Percentiles rank a stretch among this genome's conserved stretches.
phyloP scores from a whole-genome alignment of 23 tunicate genomes.

The Trididemnum miniatum region DNA sequence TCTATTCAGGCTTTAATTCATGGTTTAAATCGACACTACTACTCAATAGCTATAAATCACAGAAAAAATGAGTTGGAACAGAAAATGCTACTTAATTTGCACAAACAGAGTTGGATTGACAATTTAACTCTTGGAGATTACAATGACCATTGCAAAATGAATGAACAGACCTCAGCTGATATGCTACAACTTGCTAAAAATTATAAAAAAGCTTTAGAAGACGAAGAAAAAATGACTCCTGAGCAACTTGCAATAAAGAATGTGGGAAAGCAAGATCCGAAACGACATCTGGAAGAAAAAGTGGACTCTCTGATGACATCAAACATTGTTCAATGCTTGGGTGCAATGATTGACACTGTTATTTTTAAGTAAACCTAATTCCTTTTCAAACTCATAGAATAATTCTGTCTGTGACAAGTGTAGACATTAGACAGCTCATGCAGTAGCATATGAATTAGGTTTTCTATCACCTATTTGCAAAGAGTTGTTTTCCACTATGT shows the following conservation, averaged over 20 bases:
- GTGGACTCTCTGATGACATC: constrained; percentile 86
- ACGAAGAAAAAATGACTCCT: constrained; percentile 93
- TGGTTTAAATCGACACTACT: constrained; percentile 95
- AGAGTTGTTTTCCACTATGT: too few species aligned
- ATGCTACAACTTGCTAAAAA: constrained; percentile 91
- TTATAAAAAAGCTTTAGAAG: constrained; percentile 95
- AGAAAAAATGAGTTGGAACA: constrained; percentile 97
- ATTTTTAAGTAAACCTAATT: constrained; percentile 88
- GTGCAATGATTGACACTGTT: constrained; percentile 90
- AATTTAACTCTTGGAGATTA: constrained; percentile 81
- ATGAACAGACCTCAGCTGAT: constrained; percentile 69
- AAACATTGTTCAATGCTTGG: constrained; percentile 86
- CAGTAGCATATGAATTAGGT: too few species aligned
- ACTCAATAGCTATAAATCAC: constrained; percentile 94
- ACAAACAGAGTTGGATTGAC: constrained; percentile 96
- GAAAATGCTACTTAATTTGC: constrained; percentile 94
- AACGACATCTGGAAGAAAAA: constrained; percentile 95
- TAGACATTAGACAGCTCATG: too few species aligned
- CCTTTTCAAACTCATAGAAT: too few species aligned
- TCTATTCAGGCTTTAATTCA: constrained; percentile 98
- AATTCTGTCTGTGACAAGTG: too few species aligned
- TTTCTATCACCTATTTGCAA: too few species aligned
- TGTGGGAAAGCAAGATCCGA: constrained; percentile 97
- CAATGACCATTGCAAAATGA: constrained; percentile 82
- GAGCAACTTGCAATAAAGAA: constrained; percentile 88